Evolutionary conservation across 2,888 invertebrate genomes (phyloP).

Genomic region (Pimpla rufipes): DNA sequence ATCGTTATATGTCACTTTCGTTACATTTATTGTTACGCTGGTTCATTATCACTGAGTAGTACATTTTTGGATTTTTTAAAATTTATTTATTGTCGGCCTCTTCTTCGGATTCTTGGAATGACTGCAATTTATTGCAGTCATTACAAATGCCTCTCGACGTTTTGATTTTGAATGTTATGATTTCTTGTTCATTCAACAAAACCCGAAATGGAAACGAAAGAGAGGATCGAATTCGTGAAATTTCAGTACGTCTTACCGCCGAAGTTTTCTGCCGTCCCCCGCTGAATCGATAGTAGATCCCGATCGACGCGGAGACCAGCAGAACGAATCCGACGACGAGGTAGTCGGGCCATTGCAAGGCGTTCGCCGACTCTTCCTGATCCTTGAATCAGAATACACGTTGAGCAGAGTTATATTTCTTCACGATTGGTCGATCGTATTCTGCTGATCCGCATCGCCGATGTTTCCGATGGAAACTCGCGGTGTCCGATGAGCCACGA

Average conservation of each 20-base stretch:
- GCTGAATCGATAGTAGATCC: constrained; percentile 94
- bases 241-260: constrained; percentile 89
- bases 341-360: constrained; percentile 88
- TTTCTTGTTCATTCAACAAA: too few relatives aligned
- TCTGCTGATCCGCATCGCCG: not conserved
- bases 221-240: too few relatives aligned
- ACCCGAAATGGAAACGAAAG: too few relatives aligned
- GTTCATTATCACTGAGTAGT: too few relatives aligned
- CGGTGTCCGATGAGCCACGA: not conserved
- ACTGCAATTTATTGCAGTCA: too few relatives aligned
- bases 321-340: constrained; percentile 91
- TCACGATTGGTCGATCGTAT: not conserved
- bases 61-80: too few relatives aligned
- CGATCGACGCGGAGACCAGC: constrained; percentile 91
- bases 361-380: constrained; percentile 35
- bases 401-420: too few relatives aligned
- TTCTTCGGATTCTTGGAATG: too few relatives aligned
- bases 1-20: not conserved
- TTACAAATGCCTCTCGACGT: too few relatives aligned
- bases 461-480: too few relatives aligned
- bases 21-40: not conserved
- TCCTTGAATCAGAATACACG: constrained; percentile 32
- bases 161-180: too few relatives aligned
- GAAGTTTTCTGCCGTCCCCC: constrained; percentile 95
- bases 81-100: too few relatives aligned